Base-by-base conservation (phyloP, 2,113 vertebrate genomes). In the Pteronura brasiliensis region DNA sequence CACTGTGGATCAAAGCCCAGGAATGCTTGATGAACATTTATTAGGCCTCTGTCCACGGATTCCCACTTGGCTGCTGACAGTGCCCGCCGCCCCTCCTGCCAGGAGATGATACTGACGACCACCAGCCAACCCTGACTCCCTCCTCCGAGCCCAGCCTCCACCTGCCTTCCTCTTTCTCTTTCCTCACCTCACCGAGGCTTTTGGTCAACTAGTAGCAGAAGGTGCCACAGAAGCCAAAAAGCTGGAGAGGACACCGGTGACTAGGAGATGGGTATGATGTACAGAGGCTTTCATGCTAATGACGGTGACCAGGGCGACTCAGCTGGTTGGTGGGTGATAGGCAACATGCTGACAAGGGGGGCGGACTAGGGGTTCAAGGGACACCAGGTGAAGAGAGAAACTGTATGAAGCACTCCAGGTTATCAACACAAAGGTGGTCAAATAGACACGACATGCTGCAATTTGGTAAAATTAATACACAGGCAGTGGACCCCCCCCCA, bases 1-100 rank as follows among this genome's bases (percentile, higher is more conserved):
- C 95, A 89, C 80, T 90, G 39, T 63, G 72, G 90, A 97, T 96
- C 97, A 98, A 98, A 98, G 97, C 81, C 21, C 82, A 85, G 72
- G 91, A 74, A 90, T 80, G 77, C 88, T 47, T 96, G 90, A 95
- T 97, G 92, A 95, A 94, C 96, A 95, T 95, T 94, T 97, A 96
- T 92, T 86, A 74, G 96, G 65, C 81, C 81, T 86, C 81, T 96
- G 92, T 34, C 81, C 82, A 97, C 59, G 13, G 71, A 88, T 61
- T 91, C 92, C 94, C 92, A 96, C 92, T 87, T 90, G 74, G 95
- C 87, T 0, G 25, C 87, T 0, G 25, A 89, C 69, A 74, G 84
- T 0, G 55, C 55, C 55, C 7, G 1, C 55, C 55, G 18, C 55
- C 55, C 21, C 21, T 25, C 0, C 59, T 71, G 76, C 57, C 34